Base-by-base conservation (phyloP, 1,140 invertebrate species). In the Drosophila quadrilineata region DNA sequence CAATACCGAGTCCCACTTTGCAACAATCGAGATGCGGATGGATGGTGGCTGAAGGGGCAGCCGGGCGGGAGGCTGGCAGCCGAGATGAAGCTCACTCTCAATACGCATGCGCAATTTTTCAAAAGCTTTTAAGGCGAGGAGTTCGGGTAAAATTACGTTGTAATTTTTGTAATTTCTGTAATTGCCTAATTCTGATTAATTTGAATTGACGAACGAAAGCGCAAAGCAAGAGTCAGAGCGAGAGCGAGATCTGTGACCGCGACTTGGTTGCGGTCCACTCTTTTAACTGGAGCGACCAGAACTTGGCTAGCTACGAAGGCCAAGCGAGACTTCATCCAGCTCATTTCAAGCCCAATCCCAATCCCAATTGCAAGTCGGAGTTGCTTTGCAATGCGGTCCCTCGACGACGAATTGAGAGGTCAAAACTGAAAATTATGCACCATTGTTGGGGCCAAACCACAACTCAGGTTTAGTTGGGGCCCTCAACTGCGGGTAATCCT, bases 121-220 rank as follows among this genome's bases (percentile, higher is more conserved):
- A 85, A 85, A 85, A 85, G 79, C 79, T 85, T 79, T 85, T 85
- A 79, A 85, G 75, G 75, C 65, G 79, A 71, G 79, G 75, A 87
- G 76, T 65, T 64, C 54, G 62, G 31, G 12, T 31, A 75, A 87
- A 87, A 87, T 87, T 87, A 87, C 84, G 84, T 79, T 87, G 84
- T 87, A 87, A 87, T 87, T 87, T 87, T 87, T 87, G 84, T 87
- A 87, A 87, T 87, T 87, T 87, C 84, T 87, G 84, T 87, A 87
- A 87, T 87, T 87, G 84, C 84, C 84, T 87, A 87, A 87, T 87
- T 87, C 84, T 87, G 84, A 87, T 87, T 87, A 87, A 87, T 87
- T 87, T 87, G 84, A 87, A 87, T 87, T 85, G 74, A 77, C 74
- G 70, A 68, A 45, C 54, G 53, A 17, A n/a, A n/a, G n/a, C 26